phyloP scores from a whole-genome alignment of 2,797 vertebrate species.

The Lithobates sylvaticus region DNA sequence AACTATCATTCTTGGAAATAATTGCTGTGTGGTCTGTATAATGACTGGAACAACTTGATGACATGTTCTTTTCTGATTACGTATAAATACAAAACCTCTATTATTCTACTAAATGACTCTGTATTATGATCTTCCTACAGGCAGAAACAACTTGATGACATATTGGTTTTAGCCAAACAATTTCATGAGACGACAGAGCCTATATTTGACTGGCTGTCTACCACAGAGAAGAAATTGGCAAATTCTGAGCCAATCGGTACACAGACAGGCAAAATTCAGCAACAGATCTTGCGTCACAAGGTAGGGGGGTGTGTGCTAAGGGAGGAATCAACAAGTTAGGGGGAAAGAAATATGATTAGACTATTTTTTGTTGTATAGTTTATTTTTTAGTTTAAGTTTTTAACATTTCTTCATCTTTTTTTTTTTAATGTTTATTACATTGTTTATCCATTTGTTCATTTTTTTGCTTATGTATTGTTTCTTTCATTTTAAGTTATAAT shows the following conservation, averaged over 20 bases:
- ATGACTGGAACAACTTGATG: background rate
- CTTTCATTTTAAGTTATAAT: slow-evolving; percentile 61
- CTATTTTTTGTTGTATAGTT: background rate
- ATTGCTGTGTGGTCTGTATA: no score
- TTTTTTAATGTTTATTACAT: background rate
- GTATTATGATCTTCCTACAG: slow-evolving; percentile 69
- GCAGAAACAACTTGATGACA: slow-evolving; percentile 94
- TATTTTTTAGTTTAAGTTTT: no score
- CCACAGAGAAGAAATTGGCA: slow-evolving; percentile 93
- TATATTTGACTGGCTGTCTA: slow-evolving; percentile 91
- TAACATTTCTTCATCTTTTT: background rate
- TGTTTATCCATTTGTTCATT: slow-evolving; percentile 11
- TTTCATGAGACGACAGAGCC: slow-evolving; percentile 97
- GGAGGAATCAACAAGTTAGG: no score
- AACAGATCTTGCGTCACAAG: slow-evolving; percentile 96
- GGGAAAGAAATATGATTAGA: background rate
- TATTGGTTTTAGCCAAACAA: slow-evolving; percentile 93
- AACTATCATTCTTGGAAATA: no score
- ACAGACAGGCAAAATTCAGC: slow-evolving; percentile 94
- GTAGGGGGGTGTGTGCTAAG: slow-evolving; percentile 73
- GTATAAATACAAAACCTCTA: background rate
- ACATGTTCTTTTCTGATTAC: background rate
- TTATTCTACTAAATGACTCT: background rate
- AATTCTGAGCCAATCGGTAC: slow-evolving; percentile 96
- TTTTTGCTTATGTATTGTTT: background rate